Evolutionary conservation across 2,888 invertebrate genomes (phyloP).

Genomic region (Autographa gamma): DNA sequence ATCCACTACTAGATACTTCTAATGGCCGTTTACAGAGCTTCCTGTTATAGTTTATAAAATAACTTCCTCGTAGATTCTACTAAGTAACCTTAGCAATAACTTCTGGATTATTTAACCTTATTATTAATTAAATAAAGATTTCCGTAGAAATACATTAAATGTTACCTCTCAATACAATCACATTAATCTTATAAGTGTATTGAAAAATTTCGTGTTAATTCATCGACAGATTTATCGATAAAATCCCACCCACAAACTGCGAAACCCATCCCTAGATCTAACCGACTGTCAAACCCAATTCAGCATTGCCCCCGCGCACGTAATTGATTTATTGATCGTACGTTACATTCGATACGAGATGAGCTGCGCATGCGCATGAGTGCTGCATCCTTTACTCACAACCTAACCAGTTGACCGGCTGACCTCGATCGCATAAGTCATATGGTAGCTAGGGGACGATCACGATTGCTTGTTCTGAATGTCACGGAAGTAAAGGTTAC

Average conservation of each 20-base stretch:
- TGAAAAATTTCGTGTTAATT: not conserved
- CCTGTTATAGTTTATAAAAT: constrained; percentile 43
- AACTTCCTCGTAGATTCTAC: constrained; percentile 41
- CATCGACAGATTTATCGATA: constrained; percentile 54
- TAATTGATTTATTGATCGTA: constrained; percentile 89
- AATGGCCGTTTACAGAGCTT: constrained; percentile 30
- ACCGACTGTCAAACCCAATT: constrained; percentile 88
- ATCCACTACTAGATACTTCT: constrained; percentile 26
- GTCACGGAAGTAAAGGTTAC: not conserved
- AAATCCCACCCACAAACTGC: constrained; percentile 52
- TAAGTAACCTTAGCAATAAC: constrained; percentile 29
- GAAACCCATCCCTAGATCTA: constrained; percentile 75
- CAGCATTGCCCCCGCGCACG: constrained; percentile 85
- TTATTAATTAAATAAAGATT: constrained; percentile 3
- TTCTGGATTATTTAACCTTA: constrained; percentile 24
- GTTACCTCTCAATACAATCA: not conserved
- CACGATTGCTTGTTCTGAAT: constrained; percentile 38
- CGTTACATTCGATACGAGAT: constrained; percentile 87
- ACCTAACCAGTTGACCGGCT: constrained; percentile 82
- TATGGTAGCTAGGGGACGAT: constrained; percentile 55
- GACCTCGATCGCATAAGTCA: constrained; percentile 77
- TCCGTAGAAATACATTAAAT: not conserved
- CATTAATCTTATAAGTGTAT: too few species aligned
- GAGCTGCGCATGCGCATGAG: constrained; percentile 65
- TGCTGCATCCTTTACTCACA: constrained; percentile 76